Percentiles rank a stretch among this genome's conserved stretches.
Conservation (phyloP, 2,113 vertebrate genomes). For the Pluvianellus socialis region DNA sequence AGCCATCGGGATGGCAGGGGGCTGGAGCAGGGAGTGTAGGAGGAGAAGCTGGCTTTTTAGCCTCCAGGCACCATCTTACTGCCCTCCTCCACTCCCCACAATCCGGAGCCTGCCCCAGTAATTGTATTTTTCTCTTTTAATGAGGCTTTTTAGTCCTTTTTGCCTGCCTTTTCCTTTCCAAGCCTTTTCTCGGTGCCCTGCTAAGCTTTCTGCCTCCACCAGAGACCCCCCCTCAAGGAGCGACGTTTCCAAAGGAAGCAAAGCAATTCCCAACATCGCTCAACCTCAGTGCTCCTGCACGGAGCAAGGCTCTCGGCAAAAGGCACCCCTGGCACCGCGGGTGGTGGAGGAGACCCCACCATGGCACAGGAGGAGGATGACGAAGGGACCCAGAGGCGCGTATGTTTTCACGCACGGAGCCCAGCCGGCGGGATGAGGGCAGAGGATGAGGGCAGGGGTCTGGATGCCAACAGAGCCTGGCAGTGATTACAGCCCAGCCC, state of each 20-base stretch:
- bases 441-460: not conserved
- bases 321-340: not conserved
- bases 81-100: not conserved
- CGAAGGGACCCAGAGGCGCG: not conserved
- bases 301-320: not conserved
- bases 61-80: not conserved
- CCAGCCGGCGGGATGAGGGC: not conserved
- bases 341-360: not conserved
- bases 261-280: not conserved
- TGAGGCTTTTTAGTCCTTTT: not conserved
- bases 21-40: rapidly evolving
- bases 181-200: not conserved
- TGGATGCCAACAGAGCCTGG: not conserved
- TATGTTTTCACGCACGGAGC: not conserved
- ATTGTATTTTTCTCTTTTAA: not conserved
- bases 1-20: rapidly evolving
- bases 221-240: not conserved
- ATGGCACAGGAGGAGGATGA: not conserved
- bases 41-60: not conserved
- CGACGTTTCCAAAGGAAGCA: not conserved
- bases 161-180: not conserved
- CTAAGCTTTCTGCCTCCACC: not conserved
- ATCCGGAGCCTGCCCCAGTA: not conserved
- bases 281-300: not conserved
- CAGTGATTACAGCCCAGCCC: not conserved